Conservation (phyloP, 2,113 vertebrate species). For the Oxyura jamaicensis region DNA sequence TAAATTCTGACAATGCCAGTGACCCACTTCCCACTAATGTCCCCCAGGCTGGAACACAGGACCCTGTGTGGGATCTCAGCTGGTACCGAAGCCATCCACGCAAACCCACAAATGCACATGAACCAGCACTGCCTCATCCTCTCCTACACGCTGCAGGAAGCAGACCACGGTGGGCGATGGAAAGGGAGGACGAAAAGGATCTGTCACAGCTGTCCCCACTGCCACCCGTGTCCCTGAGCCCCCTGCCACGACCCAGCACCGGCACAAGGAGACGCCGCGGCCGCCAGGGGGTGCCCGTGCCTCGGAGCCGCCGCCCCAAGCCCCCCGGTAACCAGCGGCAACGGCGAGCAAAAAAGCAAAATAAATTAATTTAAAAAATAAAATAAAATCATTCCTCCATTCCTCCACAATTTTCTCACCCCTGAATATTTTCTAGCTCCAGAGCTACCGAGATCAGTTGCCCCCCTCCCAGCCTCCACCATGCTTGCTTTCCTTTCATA, state of each 20-base stretch:
- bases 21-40: fast-evolving
- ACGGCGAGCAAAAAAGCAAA: no score
- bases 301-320: neutral
- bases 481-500: fast-evolving
- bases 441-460: neutral
- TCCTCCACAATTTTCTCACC: neutral
- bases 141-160: fast-evolving
- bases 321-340: neutral
- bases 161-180: neutral
- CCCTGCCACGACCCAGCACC: no score
- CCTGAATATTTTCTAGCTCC: neutral
- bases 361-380: fast-evolving
- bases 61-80: no score
- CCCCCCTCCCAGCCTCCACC: neutral
- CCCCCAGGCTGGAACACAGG: no score
- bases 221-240: neutral
- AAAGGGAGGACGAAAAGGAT: neutral
- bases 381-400: fast-evolving
- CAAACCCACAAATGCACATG: fast-evolving
- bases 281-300: neutral
- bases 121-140: neutral
- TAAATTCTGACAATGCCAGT: neutral
- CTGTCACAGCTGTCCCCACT: fast-evolving
- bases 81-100: fast-evolving
- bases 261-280: neutral